Conservation (phyloP, 2,888 invertebrate species). For the Ophion slaviceki region DNA sequence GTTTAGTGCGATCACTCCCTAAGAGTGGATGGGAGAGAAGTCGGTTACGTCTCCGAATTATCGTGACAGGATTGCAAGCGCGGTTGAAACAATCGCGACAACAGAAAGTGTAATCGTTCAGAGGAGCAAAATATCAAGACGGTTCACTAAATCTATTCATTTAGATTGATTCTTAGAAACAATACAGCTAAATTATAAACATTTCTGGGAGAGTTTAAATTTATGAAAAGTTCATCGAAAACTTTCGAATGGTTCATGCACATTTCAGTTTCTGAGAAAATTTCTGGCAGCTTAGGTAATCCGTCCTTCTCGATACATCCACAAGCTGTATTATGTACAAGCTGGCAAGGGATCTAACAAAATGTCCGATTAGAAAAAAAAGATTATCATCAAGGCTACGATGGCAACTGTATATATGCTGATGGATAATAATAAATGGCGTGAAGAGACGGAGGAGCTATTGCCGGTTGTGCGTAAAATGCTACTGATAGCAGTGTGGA, state of each 20-base stretch:
- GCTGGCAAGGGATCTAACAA: too few relatives aligned
- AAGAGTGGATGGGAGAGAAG: too few relatives aligned
- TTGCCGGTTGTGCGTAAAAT: slow-evolving; percentile 20
- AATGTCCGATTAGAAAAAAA: neutral
- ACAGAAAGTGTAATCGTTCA: neutral
- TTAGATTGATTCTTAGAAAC: neutral
- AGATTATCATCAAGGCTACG: neutral
- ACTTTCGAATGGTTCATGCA: too few relatives aligned
- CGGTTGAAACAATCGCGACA: neutral
- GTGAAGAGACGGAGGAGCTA: neutral
- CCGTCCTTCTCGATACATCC: too few relatives aligned
- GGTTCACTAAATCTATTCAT: neutral
- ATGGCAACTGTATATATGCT: too few relatives aligned
- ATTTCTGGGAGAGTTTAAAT: neutral
- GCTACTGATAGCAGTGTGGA: slow-evolving; percentile 35
- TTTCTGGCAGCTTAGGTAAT: too few relatives aligned
- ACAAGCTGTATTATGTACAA: too few relatives aligned
- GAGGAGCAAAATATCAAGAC: neutral
- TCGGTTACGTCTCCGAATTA: neutral
- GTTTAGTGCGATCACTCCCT: slow-evolving; percentile 7
- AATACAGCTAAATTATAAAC: neutral
- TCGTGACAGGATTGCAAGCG: neutral
- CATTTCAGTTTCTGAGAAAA: too few relatives aligned
- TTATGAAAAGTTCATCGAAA: too few relatives aligned
- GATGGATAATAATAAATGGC: neutral